Evolutionary conservation across 1,140 invertebrate genomes (phyloP).

Genomic region (Cyclina sinensis): DNA sequence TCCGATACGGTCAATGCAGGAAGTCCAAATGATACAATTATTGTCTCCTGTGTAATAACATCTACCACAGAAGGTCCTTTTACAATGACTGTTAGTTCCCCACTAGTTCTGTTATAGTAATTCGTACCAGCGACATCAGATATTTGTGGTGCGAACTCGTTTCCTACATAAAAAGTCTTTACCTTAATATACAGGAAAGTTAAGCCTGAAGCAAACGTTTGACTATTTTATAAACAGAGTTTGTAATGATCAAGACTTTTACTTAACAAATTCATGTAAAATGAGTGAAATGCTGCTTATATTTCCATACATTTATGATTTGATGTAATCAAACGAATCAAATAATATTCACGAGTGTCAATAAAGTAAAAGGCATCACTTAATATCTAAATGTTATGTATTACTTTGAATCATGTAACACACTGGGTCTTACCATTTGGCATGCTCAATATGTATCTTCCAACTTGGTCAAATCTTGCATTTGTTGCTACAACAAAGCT

Average conservation of each 20-base stretch:
- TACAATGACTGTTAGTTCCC: constrained; percentile 75
- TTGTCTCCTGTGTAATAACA: constrained; percentile 60
- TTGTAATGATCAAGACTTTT: too few relatives aligned
- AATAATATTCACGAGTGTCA: too few relatives aligned
- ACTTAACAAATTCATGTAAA: too few relatives aligned
- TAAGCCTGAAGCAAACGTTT: too few relatives aligned
- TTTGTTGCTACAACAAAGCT: constrained; percentile 78
- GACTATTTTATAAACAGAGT: too few relatives aligned
- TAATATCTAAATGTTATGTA: too few relatives aligned
- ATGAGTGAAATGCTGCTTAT: too few relatives aligned
- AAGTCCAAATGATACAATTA: constrained; percentile 79
- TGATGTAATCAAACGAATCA: too few relatives aligned
- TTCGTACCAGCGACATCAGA: constrained; percentile 73
- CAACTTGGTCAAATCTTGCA: constrained; percentile 61
- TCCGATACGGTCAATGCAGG: constrained; percentile 79
- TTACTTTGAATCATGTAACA: too few relatives aligned
- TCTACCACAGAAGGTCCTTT: constrained; percentile 71
- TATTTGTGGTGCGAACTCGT: constrained; percentile 41
- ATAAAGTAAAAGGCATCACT: too few relatives aligned
- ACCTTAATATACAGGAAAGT: too few relatives aligned
- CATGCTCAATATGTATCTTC: constrained; percentile 40
- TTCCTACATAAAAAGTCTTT: constrained; percentile 34
- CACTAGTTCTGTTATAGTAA: constrained; percentile 74
- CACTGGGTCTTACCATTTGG: constrained; percentile 56
- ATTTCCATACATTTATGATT: too few relatives aligned